phyloP scores from a whole-genome alignment of 2,797 vertebrate genomes.

The Pangasius mekongensis region DNA sequence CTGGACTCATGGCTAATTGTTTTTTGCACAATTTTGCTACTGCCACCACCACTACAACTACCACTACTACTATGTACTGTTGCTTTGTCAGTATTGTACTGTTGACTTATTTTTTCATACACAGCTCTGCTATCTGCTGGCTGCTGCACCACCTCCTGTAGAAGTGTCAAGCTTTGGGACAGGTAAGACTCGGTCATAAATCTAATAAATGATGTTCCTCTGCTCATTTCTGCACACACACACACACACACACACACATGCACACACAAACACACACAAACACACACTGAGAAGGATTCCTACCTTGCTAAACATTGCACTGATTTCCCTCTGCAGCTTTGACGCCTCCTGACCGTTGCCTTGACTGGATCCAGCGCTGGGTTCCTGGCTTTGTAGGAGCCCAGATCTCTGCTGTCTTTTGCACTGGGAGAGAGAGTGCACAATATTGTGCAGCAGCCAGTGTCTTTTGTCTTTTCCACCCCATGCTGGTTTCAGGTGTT shows the following conservation, averaged over 20 bases:
- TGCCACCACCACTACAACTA: neutral
- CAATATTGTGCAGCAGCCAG: constrained; percentile 42
- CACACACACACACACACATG: neutral
- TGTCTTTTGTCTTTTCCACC: constrained; percentile 43
- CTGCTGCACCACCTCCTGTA: constrained; percentile 65
- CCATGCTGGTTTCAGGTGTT: constrained; percentile 47
- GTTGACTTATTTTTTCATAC: constrained; percentile 26
- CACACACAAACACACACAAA: constrained; percentile 4
- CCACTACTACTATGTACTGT: neutral
- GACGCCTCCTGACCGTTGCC: constrained; percentile 74
- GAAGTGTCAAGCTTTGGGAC: constrained; percentile 68
- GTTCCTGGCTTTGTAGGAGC: constrained; percentile 44
- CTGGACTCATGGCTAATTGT: neutral
- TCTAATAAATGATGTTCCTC: neutral
- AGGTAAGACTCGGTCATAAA: constrained; percentile 51
- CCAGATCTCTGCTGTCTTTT: constrained; percentile 44
- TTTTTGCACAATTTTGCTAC: neutral
- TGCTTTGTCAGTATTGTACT: neutral
- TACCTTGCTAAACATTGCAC: constrained; percentile 34
- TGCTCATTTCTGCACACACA: neutral
- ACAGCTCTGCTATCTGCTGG: constrained; percentile 64
- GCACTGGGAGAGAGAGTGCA: constrained; percentile 36
- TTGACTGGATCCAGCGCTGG: constrained; percentile 47
- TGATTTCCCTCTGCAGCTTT: constrained; percentile 66
- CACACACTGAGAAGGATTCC: neutral